A percentile compares a stretch with the other conserved stretches of the same genome.
These are phyloP conservation scores for Embiotoca jacksoni DNA, from an alignment of 2,113 vertebrate genomes.

Conservation along the genomic window DNA sequence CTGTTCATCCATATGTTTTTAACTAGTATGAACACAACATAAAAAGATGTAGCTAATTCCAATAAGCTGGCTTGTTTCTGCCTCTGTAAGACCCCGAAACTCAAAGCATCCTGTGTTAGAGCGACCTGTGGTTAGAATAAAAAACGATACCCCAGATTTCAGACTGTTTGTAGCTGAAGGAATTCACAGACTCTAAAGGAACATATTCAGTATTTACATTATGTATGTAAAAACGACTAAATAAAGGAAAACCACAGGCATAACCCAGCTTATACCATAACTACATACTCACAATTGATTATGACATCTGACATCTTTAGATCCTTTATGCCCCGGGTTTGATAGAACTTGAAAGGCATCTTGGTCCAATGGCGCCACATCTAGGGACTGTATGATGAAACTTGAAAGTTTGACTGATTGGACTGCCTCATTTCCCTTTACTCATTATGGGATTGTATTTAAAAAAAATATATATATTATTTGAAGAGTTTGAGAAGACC, in stretches of 20 bases:
- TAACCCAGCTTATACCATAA: too few species aligned
- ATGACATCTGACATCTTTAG: background rate
- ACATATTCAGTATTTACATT: too few species aligned
- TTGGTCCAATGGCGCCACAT: background rate
- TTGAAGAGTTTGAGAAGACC: too few species aligned
- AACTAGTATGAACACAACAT: background rate
- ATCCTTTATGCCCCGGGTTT: background rate
- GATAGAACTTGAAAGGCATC: background rate
- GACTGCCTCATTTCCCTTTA: too few species aligned
- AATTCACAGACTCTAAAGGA: background rate
- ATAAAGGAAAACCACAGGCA: too few species aligned
- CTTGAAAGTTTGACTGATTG: too few species aligned
- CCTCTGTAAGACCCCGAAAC: background rate
- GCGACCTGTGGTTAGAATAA: background rate
- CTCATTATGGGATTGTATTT: too few species aligned
- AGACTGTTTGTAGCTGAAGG: background rate
- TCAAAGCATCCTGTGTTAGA: background rate
- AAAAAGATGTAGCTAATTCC: background rate
- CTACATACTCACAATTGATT: too few species aligned
- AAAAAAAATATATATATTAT: too few species aligned
- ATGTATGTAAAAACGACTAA: too few species aligned
- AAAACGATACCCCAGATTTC: background rate
- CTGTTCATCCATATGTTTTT: background rate
- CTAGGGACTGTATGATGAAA: background rate
- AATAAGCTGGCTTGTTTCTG: background rate